Evolutionary conservation across 2,113 vertebrate genomes (phyloP), one percentile per base, ranked within the genome.

Genomic region (Hypanus sabinus): DNA sequence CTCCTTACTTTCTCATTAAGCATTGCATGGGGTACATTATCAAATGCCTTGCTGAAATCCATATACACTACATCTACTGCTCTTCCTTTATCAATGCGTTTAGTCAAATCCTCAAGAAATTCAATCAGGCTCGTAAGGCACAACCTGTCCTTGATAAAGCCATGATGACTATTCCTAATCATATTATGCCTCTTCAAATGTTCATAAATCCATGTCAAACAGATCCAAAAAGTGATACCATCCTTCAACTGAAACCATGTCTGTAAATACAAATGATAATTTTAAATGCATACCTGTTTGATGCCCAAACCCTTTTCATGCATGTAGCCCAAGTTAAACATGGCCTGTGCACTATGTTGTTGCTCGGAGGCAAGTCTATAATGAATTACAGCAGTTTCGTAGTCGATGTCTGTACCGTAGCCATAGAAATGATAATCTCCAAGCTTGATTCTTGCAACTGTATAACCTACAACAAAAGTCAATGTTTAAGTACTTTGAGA

Each of bases 241-340:
- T 14, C 11, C 38, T 70, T 46, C n/a, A 14, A 36, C 9, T 71
- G 11, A 73, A 70, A 55, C 30, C 62, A 36, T 60, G 9, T 33
- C n/a, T 1, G 5, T 65, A 68, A 91, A 91, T 91, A 33, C 27
- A 62, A 80, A 24, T 33, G 5, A 9, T 2, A 90, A 30, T 65
- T 90, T 68, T 77, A 10, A 94, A 68, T 24, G 38, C 96, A 95
- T 94, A 99, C 99, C 98, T 99, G 98, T 94, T 99, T 99, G 95
- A 99, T 99, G 77, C 99, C 99, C 83, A 99, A 96, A 3, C 99
- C 99, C 94, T 98, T 99, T 96, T 99, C 99, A 20, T 99, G 98
- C 99, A 99, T 99, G 94, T 99, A 99, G 0, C 98, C 99, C 95
- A 99, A 95, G 95, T 99, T 99, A 94, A 99, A 99, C 98, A 99